Conservation (phyloP, 2,797 vertebrate genomes). For the Darevskia mixta region DNA sequence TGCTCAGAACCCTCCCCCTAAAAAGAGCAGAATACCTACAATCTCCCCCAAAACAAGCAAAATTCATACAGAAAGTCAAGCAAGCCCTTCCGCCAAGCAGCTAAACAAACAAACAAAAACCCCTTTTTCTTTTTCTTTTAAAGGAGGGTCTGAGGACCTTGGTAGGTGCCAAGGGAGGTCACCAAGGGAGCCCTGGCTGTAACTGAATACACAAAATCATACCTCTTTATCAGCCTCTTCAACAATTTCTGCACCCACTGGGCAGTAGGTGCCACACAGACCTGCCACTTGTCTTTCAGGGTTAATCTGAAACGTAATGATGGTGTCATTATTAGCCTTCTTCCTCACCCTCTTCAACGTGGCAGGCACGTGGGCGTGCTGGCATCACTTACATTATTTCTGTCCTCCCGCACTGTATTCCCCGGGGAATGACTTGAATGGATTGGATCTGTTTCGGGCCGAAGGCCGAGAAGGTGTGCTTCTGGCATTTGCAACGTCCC, state of each 20-base stretch:
- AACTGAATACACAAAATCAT: background rate
- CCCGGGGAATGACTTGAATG: background rate
- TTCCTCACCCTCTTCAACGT: rapidly evolving
- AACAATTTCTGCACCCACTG: background rate
- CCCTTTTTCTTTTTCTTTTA: background rate
- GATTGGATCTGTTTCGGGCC: background rate
- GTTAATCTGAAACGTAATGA: conserved; percentile 16
- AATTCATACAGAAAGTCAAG: no score
- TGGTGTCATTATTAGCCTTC: background rate
- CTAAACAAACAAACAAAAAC: background rate
- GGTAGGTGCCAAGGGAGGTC: no score
- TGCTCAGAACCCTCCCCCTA: no score
- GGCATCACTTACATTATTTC: conserved; percentile 29
- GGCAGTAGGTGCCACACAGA: background rate
- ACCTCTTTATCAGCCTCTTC: background rate
- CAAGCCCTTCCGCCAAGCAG: no score
- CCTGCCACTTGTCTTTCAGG: background rate
- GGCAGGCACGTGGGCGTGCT: background rate
- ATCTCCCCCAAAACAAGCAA: no score
- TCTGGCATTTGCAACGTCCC: conserved; percentile 18
- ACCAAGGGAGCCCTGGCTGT: background rate
- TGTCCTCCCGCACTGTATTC: conserved; percentile 10
- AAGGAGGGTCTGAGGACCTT: background rate
- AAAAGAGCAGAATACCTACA: no score
- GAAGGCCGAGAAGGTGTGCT: rapidly evolving